phyloP scores from a whole-genome alignment of 1,140 invertebrate genomes.

The Drosophila mayri region DNA sequence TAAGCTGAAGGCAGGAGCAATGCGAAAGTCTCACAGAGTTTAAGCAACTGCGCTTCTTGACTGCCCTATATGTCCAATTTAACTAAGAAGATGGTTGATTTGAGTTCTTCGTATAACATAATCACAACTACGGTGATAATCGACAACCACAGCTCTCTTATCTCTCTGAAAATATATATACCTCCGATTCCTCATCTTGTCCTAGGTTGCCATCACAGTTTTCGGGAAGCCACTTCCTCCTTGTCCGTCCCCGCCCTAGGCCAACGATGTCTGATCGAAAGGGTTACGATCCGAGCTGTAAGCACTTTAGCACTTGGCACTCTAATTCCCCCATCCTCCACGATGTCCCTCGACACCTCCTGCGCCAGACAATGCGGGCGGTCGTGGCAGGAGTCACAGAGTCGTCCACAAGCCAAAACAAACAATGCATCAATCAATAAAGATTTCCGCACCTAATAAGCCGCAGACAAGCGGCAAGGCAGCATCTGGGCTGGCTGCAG shows the following conservation, averaged over 20 bases:
- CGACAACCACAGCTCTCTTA: neutral
- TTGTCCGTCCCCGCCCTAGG: neutral
- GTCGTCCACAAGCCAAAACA: constrained; percentile 67
- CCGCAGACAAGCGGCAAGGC: constrained; percentile 49
- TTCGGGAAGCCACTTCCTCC: neutral
- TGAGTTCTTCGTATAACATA: neutral
- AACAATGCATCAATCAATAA: constrained; percentile 82
- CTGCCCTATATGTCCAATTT: neutral
- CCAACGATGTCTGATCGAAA: constrained; percentile 55
- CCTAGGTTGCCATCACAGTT: constrained; percentile 7
- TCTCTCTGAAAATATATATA: neutral
- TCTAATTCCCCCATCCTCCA: neutral
- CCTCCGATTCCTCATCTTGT: neutral
- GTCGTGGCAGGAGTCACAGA: constrained; percentile 34
- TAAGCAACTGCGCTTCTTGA: neutral
- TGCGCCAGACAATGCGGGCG: constrained; percentile 61
- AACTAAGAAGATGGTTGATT: neutral
- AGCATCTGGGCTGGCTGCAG: constrained; percentile 3
- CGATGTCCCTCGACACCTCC: constrained; percentile 4
- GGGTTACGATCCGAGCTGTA: constrained; percentile 64
- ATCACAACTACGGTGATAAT: neutral
- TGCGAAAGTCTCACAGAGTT: neutral
- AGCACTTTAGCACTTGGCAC: constrained; percentile 53
- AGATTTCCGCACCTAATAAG: constrained; percentile 83
- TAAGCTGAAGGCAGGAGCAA: constrained; percentile 4